Evolutionary conservation across 2,888 invertebrate genomes (phyloP).

Genomic region (Drosophila incognita): DNA sequence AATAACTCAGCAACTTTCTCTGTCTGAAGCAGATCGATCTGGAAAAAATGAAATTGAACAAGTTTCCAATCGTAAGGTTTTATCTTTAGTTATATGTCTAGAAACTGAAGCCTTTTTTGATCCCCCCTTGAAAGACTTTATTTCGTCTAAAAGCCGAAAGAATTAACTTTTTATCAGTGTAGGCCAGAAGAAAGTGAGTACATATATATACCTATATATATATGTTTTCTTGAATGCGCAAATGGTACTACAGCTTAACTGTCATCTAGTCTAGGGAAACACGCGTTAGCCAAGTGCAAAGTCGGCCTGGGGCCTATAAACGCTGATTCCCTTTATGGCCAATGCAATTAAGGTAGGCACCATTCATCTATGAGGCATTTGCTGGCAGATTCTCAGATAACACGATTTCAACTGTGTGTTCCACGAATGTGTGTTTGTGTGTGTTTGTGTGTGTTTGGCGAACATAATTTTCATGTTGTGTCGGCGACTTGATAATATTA

Average conservation of each 20-base stretch:
- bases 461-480: conserved; percentile 64
- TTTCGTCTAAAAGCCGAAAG: neutral
- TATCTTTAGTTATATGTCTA: neutral
- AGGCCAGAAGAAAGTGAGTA: neutral
- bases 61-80: neutral
- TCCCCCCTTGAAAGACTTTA: neutral
- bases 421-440: neutral
- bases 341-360: conserved; percentile 68
- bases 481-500: conserved; percentile 48
- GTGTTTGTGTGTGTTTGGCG: conserved; percentile 2
- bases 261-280: conserved; percentile 45
- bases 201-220: neutral
- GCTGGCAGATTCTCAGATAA: conserved; percentile 57
- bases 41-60: neutral
- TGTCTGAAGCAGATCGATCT: neutral
- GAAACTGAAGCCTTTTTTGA: conserved; percentile 18
- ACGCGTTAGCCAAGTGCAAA: conserved; percentile 74
- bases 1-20: neutral
- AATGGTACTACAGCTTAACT: conserved; percentile 6
- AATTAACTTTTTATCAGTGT: conserved; percentile 18
- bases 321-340: conserved; percentile 68
- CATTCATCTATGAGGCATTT: conserved; percentile 66
- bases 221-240: conserved; percentile 35
- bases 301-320: conserved; percentile 66
- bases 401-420: neutral